Base-by-base conservation (phyloP, 2,797 vertebrate species). In the Notamacropus eugenii region DNA sequence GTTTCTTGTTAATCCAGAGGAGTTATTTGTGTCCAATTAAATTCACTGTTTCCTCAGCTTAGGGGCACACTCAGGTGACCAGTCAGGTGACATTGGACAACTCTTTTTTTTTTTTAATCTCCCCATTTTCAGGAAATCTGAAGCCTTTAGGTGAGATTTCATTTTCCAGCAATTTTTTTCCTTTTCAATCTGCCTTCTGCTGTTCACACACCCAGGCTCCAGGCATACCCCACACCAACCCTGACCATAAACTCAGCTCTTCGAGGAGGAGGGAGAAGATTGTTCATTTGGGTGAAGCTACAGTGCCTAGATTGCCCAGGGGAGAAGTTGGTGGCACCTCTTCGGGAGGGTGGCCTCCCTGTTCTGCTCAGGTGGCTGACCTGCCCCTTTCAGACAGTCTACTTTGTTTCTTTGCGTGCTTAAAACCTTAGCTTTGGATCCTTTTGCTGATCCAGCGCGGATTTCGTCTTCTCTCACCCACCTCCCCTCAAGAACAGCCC, bases 31-130 rank as follows among this genome's bases (percentile, higher is more conserved):
- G 50, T 3, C 50, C 50, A 50, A 50, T 50, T 50, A 50, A 50
- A 50, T 50, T 50, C 50, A 3, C 3, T 50, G 50, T 50, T 50
- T 50, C 50, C 50, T 50, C n/a, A n/a, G 50, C 3, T 50, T 50
- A 3, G n/a, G n/a, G n/a, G 0, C 3, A 3, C 3, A 3, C 3
- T 50, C 3, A 50, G 50, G 50, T 3, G 50, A 0, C 3, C 50
- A 50, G 50, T 50, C 50, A 50, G 50, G 50, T 50, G 50, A 50
- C 50, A 50, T 50, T 50, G 50, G 50, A 50, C 50, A 50, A 56
- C 5, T 56, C 54, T n/a, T n/a, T n/a, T 50, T 50, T 50, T 62
- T 6, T 24, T 19, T 82, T 9, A n/a, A 67, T 1, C 13, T n/a
- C 34, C 8, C 5, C n/a, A 40, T 40, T 82, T 82, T 6, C 67